Percentiles rank a stretch among this genome's conserved stretches.
phyloP scores from a whole-genome alignment of 1,140 invertebrate species.

The Drosophila biarmipes region DNA sequence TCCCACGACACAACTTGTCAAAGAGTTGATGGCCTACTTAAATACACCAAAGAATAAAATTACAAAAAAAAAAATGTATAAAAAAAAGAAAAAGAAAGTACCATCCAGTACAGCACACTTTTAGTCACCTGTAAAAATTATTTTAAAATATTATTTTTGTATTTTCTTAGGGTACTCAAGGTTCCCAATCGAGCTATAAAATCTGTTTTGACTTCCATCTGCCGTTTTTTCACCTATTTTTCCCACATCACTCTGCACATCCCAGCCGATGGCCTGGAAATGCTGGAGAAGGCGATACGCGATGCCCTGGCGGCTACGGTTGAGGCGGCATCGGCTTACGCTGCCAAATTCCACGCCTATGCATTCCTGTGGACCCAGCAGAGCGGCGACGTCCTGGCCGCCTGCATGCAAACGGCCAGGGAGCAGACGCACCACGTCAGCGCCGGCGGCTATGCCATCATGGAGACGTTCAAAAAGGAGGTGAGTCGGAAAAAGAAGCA shows the following conservation, averaged over 20 bases:
- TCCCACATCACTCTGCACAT: neutral
- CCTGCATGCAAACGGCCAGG: constrained; percentile 55
- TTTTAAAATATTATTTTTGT: too few species aligned
- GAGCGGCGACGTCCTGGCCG: constrained; percentile 53
- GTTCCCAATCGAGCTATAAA: too few species aligned
- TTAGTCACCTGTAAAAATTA: too few species aligned
- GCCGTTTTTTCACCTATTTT: too few species aligned
- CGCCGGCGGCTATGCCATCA: constrained; percentile 72
- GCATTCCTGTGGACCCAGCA: constrained; percentile 75
- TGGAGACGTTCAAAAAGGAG: constrained; percentile 83
- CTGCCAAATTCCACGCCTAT: constrained; percentile 79
- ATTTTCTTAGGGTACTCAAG: neutral
- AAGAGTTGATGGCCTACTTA: too few species aligned
- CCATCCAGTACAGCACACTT: too few species aligned
- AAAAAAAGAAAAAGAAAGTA: too few species aligned
- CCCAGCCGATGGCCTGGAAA: constrained; percentile 59
- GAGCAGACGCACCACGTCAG: constrained; percentile 61
- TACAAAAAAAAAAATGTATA: too few species aligned
- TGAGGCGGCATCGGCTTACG: constrained; percentile 65
- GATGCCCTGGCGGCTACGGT: constrained; percentile 65
- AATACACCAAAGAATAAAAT: too few species aligned
- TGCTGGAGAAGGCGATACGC: constrained; percentile 62
- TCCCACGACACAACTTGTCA: too few species aligned
- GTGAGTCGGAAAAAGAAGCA: constrained; percentile 41
- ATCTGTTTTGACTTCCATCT: neutral